Percentiles rank a stretch among this genome's conserved stretches.
These are phyloP conservation scores for Raja brachyura DNA, from an alignment of 2,113 vertebrate genomes.

Conservation along the genomic window DNA sequence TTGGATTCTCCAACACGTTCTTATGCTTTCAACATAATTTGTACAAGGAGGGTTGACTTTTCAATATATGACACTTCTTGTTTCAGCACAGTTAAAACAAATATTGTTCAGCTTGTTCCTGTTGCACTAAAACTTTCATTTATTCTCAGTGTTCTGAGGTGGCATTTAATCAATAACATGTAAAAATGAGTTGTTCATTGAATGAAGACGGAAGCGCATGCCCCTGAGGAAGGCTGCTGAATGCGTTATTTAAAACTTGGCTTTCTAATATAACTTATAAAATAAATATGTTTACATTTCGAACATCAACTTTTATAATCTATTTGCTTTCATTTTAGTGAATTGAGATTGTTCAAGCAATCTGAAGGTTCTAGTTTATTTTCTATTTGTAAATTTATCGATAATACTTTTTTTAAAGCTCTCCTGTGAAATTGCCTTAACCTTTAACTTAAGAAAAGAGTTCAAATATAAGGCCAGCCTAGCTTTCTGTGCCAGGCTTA, in stretches of 20 bases:
- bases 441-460: not conserved
- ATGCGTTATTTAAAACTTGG: not conserved
- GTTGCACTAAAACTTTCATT: not conserved
- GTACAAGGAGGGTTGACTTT: not conserved
- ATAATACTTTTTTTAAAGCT: not conserved
- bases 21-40: not conserved
- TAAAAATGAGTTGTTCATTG: not conserved
- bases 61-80: not conserved
- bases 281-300: not conserved
- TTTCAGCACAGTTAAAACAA: not conserved
- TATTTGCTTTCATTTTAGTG: not conserved
- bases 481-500: not conserved
- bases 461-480: not conserved
- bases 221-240: not conserved
- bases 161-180: conserved; percentile 4
- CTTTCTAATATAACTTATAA: not conserved
- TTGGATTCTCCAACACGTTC: not conserved
- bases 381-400: not conserved
- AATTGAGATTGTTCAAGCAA: not conserved
- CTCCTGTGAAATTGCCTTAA: not conserved
- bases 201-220: not conserved
- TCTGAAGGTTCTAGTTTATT: not conserved
- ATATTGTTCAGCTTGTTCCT: no score
- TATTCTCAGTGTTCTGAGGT: not conserved
- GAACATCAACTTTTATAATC: not conserved